Base-by-base conservation (phyloP, 2,113 vertebrate species). In the Odontophorus gujanensis region DNA sequence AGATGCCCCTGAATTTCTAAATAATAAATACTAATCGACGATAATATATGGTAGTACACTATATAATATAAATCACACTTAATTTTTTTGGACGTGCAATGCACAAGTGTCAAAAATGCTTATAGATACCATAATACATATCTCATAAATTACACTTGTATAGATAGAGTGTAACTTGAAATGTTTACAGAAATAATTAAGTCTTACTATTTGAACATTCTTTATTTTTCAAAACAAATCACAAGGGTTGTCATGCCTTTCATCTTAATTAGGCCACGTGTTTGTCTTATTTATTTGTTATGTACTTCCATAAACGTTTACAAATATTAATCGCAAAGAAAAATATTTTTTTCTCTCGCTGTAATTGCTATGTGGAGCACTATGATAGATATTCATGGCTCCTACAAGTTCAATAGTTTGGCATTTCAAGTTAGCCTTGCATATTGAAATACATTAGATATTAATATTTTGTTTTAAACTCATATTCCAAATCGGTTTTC, bases 261-360 rank as follows among this genome's bases (percentile, higher is more conserved):
- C 93, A 97, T 96, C 96, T 97, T 98, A 97, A 97, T 97, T 96
- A 97, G 95, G 92, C 96, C 87, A 96, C 84, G 90, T 96, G 93
- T 95, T 97, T 76, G 95, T 90, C 91, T 96, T 47, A 79, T 97
- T 97, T 95, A 97, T 97, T 97, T 97, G 76, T 90, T 96, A 92
- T 83, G 87, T 93, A 96, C 93, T 97, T 97, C 96, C 97, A 96
- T 96, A 97, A 97, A 95, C 85, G 55, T 96, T 97, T 95, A 97
- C 89, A 93, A 96, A 97, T 61, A 96, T 94, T 94, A 96, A 89
- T 95, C 94, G 87, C 94, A 91, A 96, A 84, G 90, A 94, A 85
- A 97, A 96, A 97, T 75, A 82, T 89, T 97, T 97, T 91, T 96
- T 89, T 78, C 92, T 79, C 88, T 94, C 94, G 87, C 81, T 93